Percentiles rank a stretch among this genome's conserved stretches.
These are phyloP conservation scores for Alouatta palliata DNA, from an alignment of 2,113 vertebrate species.

Conservation along the genomic window DNA sequence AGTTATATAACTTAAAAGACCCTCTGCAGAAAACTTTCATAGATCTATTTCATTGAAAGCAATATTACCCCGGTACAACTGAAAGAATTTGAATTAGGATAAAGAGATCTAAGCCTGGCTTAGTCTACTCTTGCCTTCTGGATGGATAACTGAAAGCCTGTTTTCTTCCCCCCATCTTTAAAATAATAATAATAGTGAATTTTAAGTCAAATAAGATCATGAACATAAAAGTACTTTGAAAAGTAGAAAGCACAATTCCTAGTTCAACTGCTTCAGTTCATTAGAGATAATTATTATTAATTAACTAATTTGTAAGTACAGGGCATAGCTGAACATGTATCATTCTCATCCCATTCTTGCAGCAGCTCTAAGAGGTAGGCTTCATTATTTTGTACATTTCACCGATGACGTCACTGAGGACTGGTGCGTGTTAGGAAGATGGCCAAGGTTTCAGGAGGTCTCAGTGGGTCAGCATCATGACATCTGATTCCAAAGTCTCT, in stretches of 20 bases:
- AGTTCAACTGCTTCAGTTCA: not conserved
- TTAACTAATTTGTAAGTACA: not conserved
- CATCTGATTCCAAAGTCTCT: not conserved
- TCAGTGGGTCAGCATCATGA: not conserved
- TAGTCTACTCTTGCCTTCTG: not conserved
- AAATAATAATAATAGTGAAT: slow-evolving; percentile 13
- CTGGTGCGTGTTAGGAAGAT: not conserved
- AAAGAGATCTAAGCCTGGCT: not conserved
- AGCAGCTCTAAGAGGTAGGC: not conserved
- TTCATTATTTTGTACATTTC: not conserved
- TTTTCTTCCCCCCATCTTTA: not conserved
- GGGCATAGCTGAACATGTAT: not conserved
- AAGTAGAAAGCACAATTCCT: not conserved
- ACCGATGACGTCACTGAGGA: not conserved
- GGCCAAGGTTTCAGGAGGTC: not conserved
- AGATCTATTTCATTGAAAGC: slow-evolving; percentile 77
- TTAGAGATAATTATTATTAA: not conserved
- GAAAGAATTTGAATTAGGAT: not conserved
- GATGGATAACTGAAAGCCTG: not conserved
- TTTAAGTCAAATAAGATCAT: slow-evolving; percentile 6
- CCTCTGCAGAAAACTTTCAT: slow-evolving; percentile 74
- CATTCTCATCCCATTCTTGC: not conserved
- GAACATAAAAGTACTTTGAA: not conserved
- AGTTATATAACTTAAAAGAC: not conserved
- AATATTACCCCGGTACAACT: slow-evolving; percentile 18